Evolutionary conservation across 2,888 invertebrate genomes (phyloP), one percentile per base, ranked within the genome.

Genomic region (Drosophila picticornis): DNA sequence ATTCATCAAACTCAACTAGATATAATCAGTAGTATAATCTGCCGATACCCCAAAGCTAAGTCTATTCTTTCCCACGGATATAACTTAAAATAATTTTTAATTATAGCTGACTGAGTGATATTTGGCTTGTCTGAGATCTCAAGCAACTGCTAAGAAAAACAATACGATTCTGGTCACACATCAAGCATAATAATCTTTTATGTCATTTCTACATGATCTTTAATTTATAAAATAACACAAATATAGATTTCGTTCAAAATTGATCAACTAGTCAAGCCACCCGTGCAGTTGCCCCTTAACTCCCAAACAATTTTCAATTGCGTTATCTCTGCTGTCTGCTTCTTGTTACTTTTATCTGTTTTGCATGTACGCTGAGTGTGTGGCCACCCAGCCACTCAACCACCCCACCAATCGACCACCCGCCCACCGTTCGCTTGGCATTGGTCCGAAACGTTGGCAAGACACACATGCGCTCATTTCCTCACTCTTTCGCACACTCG

Each of bases 281-380:
- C 72, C 75, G 58, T 57, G 27, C 29, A 22, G n/a, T 32, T 61
- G 36, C 10, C 52, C 55, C 53, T 48, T 43, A n/a, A 38, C 59
- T 68, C 63, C 51, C 55, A 62, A 50, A n/a, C 22, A 46, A 46
- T 64, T 63, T 43, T 55, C 61, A 34, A 29, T 48, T 31, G 43
- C 22, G 52, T 64, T 67, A 53, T 67, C 61, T 60, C 59, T 56
- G 13, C 71, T 65, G 75, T 72, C 78, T 77, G 84, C 75, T 79
- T 83, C 81, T 82, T 88, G 86, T 80, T 89, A 88, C 87, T 88
- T 90, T 86, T 83, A 79, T 90, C 90, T 90, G 90, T 83, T 89
- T 83, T 82, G 75, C 83, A 75, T 89, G 90, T 90, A 81, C 63
- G 75, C 75, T 53, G 48, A 72, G 58, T 69, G 72, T 77, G 58